Conservation (phyloP, 2,797 vertebrate genomes). For the Poecilia velifera region DNA sequence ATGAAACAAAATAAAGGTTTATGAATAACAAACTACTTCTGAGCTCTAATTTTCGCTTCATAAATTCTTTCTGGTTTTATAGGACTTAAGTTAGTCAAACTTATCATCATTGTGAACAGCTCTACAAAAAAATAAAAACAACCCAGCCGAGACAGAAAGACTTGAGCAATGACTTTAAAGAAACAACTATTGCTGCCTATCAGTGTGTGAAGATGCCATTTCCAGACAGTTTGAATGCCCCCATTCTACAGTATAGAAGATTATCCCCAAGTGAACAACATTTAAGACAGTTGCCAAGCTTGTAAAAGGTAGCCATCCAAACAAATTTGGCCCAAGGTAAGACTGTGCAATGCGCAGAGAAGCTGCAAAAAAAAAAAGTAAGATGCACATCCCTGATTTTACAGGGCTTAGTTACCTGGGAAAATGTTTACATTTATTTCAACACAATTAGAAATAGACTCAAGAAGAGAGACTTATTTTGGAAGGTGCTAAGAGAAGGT, state of each 20-base stretch:
- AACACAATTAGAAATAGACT: background rate
- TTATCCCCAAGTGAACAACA: background rate
- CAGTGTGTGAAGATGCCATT: background rate
- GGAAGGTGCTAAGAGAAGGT: background rate
- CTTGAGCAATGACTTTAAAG: background rate
- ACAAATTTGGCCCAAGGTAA: background rate
- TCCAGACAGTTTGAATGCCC: background rate
- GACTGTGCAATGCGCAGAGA: background rate
- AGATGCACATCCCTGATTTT: background rate
- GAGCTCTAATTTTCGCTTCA: background rate
- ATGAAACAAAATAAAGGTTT: background rate
- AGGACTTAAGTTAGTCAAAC: background rate
- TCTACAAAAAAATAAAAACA: background rate
- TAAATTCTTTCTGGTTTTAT: background rate
- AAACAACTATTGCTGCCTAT: background rate
- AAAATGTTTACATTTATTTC: background rate
- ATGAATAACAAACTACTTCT: background rate
- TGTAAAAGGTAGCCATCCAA: background rate
- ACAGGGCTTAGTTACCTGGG: background rate
- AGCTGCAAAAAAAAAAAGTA: background rate
- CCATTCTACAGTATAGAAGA: background rate
- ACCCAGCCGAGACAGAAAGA: background rate
- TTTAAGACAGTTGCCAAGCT: background rate
- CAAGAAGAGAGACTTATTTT: background rate
- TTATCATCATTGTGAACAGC: background rate